A percentile compares a stretch with the other conserved stretches of the same genome.
phyloP scores from a whole-genome alignment of 2,888 invertebrate species.

The Tenthredo amoena region DNA sequence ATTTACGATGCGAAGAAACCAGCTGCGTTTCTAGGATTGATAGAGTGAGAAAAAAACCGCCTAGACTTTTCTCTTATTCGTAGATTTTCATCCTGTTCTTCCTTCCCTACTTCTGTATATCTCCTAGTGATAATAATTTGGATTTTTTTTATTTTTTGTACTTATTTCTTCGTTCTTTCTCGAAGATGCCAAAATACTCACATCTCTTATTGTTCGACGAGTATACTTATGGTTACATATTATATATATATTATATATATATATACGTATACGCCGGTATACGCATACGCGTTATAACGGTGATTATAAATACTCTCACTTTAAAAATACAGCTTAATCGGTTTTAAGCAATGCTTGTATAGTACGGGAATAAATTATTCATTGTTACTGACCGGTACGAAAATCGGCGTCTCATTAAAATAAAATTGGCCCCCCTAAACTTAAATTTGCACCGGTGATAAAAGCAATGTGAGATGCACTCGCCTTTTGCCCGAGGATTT shows the following conservation, averaged over 20 bases:
- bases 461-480: background rate
- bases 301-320: slow-evolving; percentile 39
- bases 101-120: too few species aligned
- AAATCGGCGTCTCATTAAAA: slow-evolving; percentile 40
- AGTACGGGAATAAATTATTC: slow-evolving; percentile 41
- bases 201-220: background rate
- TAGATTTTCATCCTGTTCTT: background rate
- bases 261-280: background rate
- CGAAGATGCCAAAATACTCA: background rate
- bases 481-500: slow-evolving; percentile 1
- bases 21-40: slow-evolving; percentile 36
- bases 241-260: too few species aligned
- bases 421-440: slow-evolving; percentile 17
- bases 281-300: slow-evolving; percentile 43
- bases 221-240: background rate
- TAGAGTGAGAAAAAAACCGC: background rate
- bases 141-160: background rate
- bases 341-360: slow-evolving; percentile 24
- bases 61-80: background rate
- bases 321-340: slow-evolving; percentile 14
- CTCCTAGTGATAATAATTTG: background rate
- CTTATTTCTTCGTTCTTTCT: background rate
- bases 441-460: background rate
- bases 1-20: slow-evolving; percentile 8
- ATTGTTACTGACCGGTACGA: slow-evolving; percentile 26